These are phyloP conservation scores for Nettapus auritus DNA, from an alignment of 2,113 vertebrate species.

Conservation along the genomic window DNA sequence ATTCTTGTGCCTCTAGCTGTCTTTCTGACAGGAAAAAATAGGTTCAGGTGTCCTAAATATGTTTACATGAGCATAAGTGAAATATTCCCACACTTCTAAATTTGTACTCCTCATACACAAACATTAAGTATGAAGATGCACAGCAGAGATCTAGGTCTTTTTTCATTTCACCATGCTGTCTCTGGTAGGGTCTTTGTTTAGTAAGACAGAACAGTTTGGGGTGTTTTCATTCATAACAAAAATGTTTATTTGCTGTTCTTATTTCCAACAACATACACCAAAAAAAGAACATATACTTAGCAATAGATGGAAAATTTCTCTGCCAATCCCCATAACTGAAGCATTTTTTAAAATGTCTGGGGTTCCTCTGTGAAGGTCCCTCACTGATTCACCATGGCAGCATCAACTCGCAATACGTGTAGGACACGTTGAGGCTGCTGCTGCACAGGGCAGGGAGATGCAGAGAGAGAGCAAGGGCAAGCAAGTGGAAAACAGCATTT, in stretches of 20 bases:
- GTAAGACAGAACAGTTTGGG: background rate
- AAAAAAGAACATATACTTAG: background rate
- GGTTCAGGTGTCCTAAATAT: background rate
- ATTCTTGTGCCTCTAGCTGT: background rate
- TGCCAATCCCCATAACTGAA: background rate
- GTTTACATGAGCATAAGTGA: background rate
- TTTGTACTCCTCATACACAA: background rate
- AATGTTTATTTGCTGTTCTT: background rate
- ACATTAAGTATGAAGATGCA: background rate
- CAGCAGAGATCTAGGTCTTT: background rate
- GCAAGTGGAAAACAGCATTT: background rate
- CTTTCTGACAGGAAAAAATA: background rate
- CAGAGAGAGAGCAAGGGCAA: fast-evolving
- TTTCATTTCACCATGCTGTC: background rate
- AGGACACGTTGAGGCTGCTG: background rate
- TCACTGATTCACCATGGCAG: background rate
- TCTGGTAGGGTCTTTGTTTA: background rate
- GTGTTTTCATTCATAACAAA: background rate
- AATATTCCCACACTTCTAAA: background rate
- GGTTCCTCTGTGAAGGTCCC: background rate
- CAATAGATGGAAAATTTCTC: background rate
- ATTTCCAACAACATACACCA: background rate
- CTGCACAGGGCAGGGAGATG: fast-evolving
- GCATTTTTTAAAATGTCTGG: background rate
- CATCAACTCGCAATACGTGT: fast-evolving